phyloP scores from a whole-genome alignment of 2,797 vertebrate species.

The Syngnathus rostellatus region DNA sequence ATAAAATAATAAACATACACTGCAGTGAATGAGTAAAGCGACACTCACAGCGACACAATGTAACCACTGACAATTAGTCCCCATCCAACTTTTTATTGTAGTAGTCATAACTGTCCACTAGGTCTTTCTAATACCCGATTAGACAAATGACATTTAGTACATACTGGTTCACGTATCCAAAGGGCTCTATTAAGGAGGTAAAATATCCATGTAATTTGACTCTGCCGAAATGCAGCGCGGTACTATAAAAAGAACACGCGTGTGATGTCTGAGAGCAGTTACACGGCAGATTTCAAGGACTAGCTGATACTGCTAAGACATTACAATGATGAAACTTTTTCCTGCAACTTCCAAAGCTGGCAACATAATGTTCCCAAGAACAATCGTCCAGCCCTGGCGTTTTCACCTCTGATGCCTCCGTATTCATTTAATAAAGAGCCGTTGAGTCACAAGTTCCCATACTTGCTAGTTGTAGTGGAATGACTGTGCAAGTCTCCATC shows the following conservation, averaged over 20 bases:
- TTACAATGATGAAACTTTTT: background rate
- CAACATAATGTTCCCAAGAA: background rate
- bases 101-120: background rate
- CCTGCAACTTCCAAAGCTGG: background rate
- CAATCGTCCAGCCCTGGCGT: background rate
- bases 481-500: constrained; percentile 35
- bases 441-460: constrained; percentile 49
- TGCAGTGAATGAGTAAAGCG: background rate
- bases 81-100: background rate
- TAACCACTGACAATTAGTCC: background rate
- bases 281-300: background rate
- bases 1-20: too few species aligned
- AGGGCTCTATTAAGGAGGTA: constrained; percentile 5
- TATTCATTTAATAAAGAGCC: background rate
- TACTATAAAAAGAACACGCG: constrained; percentile 40
- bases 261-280: constrained; percentile 5
- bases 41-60: too few species aligned
- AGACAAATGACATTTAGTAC: constrained; percentile 11
- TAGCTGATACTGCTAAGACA: background rate
- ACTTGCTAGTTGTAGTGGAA: constrained; percentile 17
- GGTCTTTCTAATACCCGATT: constrained; percentile 4
- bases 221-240: constrained; percentile 30
- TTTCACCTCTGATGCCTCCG: background rate
- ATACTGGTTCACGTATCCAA: constrained; percentile 10
- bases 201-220: constrained; percentile 29